phyloP scores from a whole-genome alignment of 2,113 vertebrate species.

The Oxyura jamaicensis region DNA sequence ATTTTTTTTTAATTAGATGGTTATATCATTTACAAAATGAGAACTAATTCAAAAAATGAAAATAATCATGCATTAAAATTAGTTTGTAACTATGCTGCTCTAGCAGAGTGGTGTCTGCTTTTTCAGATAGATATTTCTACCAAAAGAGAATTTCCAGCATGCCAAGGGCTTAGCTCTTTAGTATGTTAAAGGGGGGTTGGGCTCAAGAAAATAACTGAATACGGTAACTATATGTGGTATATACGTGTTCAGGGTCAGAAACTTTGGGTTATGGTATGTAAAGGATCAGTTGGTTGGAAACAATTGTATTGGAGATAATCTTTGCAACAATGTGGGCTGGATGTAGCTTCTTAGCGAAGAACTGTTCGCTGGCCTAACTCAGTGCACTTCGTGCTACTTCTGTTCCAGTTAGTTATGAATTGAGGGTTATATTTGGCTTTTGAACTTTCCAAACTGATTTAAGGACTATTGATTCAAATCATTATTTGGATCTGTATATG shows the following conservation, averaged over 20 bases:
- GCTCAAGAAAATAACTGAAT: background rate
- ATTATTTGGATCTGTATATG: background rate
- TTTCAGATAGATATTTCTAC: background rate
- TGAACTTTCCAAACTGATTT: background rate
- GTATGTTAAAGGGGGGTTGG: background rate
- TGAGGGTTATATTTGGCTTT: background rate
- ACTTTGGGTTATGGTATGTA: background rate
- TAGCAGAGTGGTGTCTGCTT: background rate
- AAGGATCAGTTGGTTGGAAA: background rate
- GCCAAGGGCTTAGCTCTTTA: background rate
- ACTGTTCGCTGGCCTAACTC: background rate
- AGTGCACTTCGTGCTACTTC: background rate
- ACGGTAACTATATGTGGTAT: background rate
- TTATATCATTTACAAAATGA: background rate
- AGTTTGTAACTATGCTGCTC: background rate
- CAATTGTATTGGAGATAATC: background rate
- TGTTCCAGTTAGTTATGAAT: background rate
- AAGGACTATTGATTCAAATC: background rate
- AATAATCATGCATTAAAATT: background rate
- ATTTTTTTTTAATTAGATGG: background rate
- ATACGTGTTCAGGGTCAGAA: background rate
- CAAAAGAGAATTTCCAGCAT: background rate
- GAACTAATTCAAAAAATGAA: background rate
- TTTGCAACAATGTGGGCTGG: background rate
- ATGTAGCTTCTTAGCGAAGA: background rate